These are phyloP conservation scores for Notarius quadriscutis DNA, from an alignment of 2,113 vertebrate genomes.

Conservation along the genomic window DNA sequence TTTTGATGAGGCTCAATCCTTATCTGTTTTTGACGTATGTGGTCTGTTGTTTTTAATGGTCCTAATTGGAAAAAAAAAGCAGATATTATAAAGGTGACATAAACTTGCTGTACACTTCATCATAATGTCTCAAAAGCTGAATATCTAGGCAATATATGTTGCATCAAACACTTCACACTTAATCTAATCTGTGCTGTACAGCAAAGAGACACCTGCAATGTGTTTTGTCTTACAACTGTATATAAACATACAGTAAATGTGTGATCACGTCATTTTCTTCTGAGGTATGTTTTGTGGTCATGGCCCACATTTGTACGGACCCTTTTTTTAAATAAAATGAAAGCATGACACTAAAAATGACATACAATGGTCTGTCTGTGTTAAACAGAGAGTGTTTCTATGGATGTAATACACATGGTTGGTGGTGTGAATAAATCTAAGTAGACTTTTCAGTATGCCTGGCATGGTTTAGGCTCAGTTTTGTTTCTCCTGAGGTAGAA, in stretches of 20 bases:
- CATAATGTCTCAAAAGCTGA: slow-evolving; percentile 10
- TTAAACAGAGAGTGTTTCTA: not conserved
- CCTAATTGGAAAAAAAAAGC: not conserved
- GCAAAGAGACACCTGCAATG: not conserved
- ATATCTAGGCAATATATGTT: slow-evolving; percentile 20
- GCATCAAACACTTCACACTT: slow-evolving; percentile 16
- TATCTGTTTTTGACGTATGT: not conserved
- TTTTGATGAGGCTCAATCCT: not conserved
- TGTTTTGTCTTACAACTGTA: slow-evolving; percentile 3
- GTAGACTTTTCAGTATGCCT: slow-evolving; percentile 34
- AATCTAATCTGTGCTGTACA: slow-evolving; percentile 13
- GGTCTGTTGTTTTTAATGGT: not conserved
- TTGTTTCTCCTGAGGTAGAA: slow-evolving; percentile 61
- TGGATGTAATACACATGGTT: not conserved
- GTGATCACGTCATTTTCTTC: not conserved
- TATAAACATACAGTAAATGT: slow-evolving; percentile 17
- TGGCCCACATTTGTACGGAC: slow-evolving; percentile 33
- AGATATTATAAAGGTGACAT: not conserved
- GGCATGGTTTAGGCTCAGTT: slow-evolving; percentile 44
- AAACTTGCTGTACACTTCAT: not conserved
- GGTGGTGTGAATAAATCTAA: not conserved
- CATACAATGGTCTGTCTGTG: not conserved
- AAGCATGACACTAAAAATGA: slow-evolving; percentile 36
- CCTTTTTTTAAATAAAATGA: slow-evolving; percentile 44
- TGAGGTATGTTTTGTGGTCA: slow-evolving; percentile 6